phyloP scores from a whole-genome alignment of 2,888 invertebrate genomes.

The Cartodere bifasciata region DNA sequence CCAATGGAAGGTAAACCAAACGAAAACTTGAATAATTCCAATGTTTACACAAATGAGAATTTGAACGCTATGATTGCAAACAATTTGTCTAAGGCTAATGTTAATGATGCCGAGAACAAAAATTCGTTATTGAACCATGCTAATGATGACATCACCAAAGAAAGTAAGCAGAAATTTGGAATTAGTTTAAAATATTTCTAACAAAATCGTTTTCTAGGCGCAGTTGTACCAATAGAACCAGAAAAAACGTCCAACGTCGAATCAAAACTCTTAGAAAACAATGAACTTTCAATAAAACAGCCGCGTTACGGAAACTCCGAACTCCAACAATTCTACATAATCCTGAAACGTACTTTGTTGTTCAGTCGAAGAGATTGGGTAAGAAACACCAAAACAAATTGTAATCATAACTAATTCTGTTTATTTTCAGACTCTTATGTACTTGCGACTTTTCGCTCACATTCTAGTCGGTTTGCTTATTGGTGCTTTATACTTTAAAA shows the following conservation, averaged over 20 bases:
- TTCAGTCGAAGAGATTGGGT: constrained; percentile 87
- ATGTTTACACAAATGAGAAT: constrained; percentile 24
- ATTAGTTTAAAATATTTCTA: constrained; percentile 1
- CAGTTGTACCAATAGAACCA: constrained; percentile 43
- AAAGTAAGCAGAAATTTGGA: constrained; percentile 28
- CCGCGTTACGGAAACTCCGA: constrained; percentile 75
- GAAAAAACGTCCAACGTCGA: constrained; percentile 60
- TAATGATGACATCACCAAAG: constrained; percentile 52
- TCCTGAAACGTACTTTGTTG: constrained; percentile 70
- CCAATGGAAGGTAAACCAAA: constrained; percentile 41
- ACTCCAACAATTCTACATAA: constrained; percentile 73
- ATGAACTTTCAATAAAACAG: constrained; percentile 45
- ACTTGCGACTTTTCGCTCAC: constrained; percentile 86
- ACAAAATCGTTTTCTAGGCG: constrained; percentile 26
- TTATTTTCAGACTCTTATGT: constrained; percentile 76
- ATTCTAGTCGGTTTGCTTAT: constrained; percentile 87
- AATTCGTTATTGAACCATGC: constrained; percentile 44
- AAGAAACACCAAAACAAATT: constrained; percentile 21
- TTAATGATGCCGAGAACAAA: constrained; percentile 36
- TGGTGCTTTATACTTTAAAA: constrained; percentile 89
- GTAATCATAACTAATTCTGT: constrained; percentile 10
- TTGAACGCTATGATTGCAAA: constrained; percentile 19
- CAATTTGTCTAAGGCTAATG: constrained; percentile 39
- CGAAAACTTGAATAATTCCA: constrained; percentile 36
- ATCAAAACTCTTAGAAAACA: constrained; percentile 54